Evolutionary conservation across 53 echinoderm and acorn worm genomes (phyloP).

Genomic region (Henricia sp.): DNA sequence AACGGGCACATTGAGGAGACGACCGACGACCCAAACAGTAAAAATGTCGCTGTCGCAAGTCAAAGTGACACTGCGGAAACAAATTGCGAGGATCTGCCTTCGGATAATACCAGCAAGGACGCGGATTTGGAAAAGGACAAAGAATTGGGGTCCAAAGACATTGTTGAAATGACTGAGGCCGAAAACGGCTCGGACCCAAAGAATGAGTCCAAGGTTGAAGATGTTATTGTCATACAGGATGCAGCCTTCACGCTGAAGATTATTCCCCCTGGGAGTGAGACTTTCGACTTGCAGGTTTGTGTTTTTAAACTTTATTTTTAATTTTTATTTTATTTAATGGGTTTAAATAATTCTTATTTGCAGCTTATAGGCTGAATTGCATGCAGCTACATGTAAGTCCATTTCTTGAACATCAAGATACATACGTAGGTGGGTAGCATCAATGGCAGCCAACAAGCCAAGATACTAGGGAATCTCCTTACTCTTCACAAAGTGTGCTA

Average conservation of each 20-base stretch:
- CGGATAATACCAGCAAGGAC: slow-evolving; percentile 3
- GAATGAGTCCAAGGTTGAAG: slow-evolving; percentile 76
- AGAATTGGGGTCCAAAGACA: background rate
- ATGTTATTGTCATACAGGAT: slow-evolving; percentile 97
- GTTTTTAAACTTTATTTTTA: background rate
- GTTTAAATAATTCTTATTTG: no score
- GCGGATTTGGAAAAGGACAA: background rate
- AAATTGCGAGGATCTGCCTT: slow-evolving; percentile 5
- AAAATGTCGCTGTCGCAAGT: background rate
- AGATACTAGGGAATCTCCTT: no score
- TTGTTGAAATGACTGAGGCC: slow-evolving; percentile 16
- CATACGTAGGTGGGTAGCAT: no score
- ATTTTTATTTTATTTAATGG: background rate
- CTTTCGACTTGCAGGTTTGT: slow-evolving; percentile 97
- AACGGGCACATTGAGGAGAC: slow-evolving; percentile 28
- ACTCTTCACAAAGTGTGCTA: no score
- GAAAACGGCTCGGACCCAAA: slow-evolving; percentile 13
- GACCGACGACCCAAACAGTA: background rate
- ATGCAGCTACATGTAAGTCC: no score
- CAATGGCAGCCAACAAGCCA: no score
- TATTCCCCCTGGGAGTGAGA: slow-evolving; percentile 80
- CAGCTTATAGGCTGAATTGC: no score
- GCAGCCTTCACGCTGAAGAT: slow-evolving; percentile 90
- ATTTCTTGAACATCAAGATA: no score
- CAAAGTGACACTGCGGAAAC: background rate